Base-by-base conservation (phyloP, 2,797 vertebrate species). In the Acipenser ruthenus region DNA sequence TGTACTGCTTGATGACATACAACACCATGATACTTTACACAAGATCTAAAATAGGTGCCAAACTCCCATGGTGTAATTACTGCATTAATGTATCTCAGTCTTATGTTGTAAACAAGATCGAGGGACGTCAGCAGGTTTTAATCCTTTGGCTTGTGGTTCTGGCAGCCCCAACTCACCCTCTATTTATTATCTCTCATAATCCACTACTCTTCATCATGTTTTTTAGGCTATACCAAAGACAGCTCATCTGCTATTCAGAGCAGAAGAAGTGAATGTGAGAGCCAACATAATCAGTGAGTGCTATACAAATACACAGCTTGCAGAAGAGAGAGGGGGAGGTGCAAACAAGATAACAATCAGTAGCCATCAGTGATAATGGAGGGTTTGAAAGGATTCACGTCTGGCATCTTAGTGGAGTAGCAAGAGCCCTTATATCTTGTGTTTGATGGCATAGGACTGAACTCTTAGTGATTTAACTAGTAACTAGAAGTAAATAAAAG, bases 291-390 rank as follows among this genome's bases (percentile, higher is more conserved):
- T 91, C 89, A 92, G 83, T 77, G 81, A 92, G 83, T 77, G 81
- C 81, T 80, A 88, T 82, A 85, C 89, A 89, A 90, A 90, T 83
- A 88, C 84, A 65, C 86, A 88, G 88, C 87, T 70, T 86, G 88
- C 79, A 83, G 75, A 37, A 37, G 77, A 86, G 23, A 37, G 77
- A 83, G 83, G 85, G 76, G 87, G 86, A 84, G 83, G 83, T 80
- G 78, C 83, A 88, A 91, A 90, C 89, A 88, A 84, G 83, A 84
- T 83, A 89, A 90, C 88, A 91, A 89, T 90, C 86, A 86, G 88
- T 87, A 90, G 90, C 91, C 90, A 92, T 84, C 70, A 67, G 84
- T 87, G 86, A 89, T 91, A 86, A 89, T 84, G 76, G 78, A 68
- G 74, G 72, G 72, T 65, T 77, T 75, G 70, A 72, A 70, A 69